phyloP scores from a whole-genome alignment of 2,888 invertebrate species.

The Scaptomyza flava region DNA sequence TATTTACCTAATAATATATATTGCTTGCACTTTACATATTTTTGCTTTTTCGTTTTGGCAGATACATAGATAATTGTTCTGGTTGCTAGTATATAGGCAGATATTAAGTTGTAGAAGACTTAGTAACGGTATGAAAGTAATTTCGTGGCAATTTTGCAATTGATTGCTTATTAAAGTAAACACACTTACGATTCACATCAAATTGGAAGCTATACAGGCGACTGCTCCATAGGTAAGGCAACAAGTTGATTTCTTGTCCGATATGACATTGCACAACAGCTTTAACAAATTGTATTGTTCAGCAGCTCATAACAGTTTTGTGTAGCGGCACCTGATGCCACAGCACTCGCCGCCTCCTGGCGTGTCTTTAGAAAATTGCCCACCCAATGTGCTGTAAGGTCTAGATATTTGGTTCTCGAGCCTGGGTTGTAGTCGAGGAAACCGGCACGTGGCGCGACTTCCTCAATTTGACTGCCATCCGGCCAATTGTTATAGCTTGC shows the following conservation, averaged over 20 bases:
- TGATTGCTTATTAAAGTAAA: constrained; percentile 73
- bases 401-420: constrained; percentile 87
- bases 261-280: constrained; percentile 37
- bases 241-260: constrained; percentile 41
- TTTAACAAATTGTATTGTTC: constrained; percentile 84
- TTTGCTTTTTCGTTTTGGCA: constrained; percentile 33
- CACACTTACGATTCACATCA: constrained; percentile 31
- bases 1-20: constrained; percentile 48
- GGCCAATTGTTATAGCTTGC: constrained; percentile 92
- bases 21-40: constrained; percentile 58
- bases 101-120: constrained; percentile 58
- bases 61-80: constrained; percentile 51
- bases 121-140: constrained; percentile 67
- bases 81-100: constrained; percentile 45
- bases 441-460: constrained; percentile 84
- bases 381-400: constrained; percentile 87
- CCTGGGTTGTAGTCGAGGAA: constrained; percentile 87
- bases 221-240: constrained; percentile 39
- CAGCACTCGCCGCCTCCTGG: constrained; percentile 73
- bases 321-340: constrained; percentile 55
- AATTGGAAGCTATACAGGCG: constrained; percentile 30
- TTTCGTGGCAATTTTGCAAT: constrained; percentile 66
- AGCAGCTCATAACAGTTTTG: constrained; percentile 83
- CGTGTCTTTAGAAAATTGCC: constrained; percentile 85
- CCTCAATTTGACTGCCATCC: constrained; percentile 91